Base-by-base conservation (phyloP, 2,888 invertebrate species). In the Seira musarum region DNA sequence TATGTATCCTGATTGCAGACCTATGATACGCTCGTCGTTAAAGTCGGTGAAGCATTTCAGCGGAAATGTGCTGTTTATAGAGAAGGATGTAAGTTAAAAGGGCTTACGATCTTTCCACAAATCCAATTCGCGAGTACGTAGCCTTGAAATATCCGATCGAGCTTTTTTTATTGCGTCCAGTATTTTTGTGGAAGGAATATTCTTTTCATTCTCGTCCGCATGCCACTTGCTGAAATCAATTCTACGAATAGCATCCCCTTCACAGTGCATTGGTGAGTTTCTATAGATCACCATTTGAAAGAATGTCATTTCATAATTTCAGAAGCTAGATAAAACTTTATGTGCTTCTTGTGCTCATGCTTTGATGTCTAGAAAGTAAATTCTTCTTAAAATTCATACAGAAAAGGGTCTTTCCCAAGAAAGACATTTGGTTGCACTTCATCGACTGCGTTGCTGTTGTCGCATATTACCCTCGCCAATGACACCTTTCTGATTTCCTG, bases 361-460 rank as follows among this genome's bases (percentile, higher is more conserved):
- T n/a, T n/a, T n/a, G n/a, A n/a, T n/a, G n/a, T n/a, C n/a, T n/a
- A n/a, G n/a, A n/a, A n/a, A 61, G n/a, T 61, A 6, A 61, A 22
- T 61, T 61, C 2, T 22, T n/a, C n/a, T 22, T 30, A 10, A 24
- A 22, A 21, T 17, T 86, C 88, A 88, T 88, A 89, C 89, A 89
- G 79, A 69, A 88, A 88, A 13, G 89, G 88, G 57, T 89, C 88
- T 83, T 88, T 88, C 65, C 88, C 87, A n/a, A n/a, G 30, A 80
- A 89, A 89, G 17, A 88, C 89, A 3, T 89, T 85, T 13, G 89
- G 89, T 81, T 89, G 89, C 81, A 89, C 88, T 2, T 93, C 87
- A 46, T 92, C 91, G 69, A 92, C 90, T 22, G 92, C 91, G 89
- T 95, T 94, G 35, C 92, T 91, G 88, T 94, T 94, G 88, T 94